Conservation (phyloP, 2,888 invertebrate genomes). For the Polydrusus pterygomalis region DNA sequence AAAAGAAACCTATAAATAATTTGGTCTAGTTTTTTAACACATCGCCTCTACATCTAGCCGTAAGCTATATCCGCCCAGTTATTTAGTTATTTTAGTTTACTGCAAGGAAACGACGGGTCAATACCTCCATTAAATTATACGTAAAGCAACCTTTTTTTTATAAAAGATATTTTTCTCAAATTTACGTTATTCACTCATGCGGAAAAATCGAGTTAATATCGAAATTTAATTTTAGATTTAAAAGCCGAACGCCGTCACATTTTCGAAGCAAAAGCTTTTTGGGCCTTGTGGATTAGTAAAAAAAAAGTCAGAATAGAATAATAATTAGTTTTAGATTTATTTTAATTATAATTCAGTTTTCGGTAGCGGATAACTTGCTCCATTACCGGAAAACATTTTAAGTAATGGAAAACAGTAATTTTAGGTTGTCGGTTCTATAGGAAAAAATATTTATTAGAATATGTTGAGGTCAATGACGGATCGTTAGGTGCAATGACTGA, state of each 20-base stretch:
- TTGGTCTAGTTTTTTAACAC: too few relatives aligned
- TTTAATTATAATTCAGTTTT: neutral
- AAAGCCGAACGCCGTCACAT: neutral
- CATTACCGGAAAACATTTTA: neutral
- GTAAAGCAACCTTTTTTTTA: too few relatives aligned
- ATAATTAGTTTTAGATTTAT: neutral
- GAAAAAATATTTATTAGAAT: too few relatives aligned
- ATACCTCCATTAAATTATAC: too few relatives aligned
- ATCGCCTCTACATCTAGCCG: too few relatives aligned
- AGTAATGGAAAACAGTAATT: neutral
- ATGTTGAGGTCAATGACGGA: too few relatives aligned
- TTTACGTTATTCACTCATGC: neutral
- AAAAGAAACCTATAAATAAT: too few relatives aligned
- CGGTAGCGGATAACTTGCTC: neutral
- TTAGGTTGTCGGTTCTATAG: too few relatives aligned
- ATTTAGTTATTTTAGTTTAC: too few relatives aligned
- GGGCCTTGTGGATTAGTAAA: neutral
- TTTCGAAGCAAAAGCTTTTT: conserved; percentile 3
- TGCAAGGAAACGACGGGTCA: too few relatives aligned
- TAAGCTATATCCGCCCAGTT: too few relatives aligned
- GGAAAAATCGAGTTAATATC: neutral
- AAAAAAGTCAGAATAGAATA: neutral
- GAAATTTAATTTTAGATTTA: neutral
- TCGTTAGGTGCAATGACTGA: too few relatives aligned
- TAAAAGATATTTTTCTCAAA: neutral